These are phyloP conservation scores for Cervus canadensis DNA, from an alignment of 2,113 vertebrate species.

Conservation along the genomic window DNA sequence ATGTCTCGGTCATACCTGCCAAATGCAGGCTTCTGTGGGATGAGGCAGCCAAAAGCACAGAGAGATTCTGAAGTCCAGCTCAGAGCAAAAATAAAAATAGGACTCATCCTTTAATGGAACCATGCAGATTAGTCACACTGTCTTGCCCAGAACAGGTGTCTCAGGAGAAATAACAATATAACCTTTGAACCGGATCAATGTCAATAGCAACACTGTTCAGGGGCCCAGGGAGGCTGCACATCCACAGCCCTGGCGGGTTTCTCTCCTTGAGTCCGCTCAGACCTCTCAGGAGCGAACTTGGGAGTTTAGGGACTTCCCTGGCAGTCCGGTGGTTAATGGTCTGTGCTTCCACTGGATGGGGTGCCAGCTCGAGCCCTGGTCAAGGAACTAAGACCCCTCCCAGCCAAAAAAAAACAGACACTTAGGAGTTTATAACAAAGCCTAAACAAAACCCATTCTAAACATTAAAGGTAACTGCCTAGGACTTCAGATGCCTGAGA, in stretches of 20 bases:
- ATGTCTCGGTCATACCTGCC: accelerated
- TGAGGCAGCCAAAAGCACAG: not conserved
- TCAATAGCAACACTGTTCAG: not conserved
- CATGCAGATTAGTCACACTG: not conserved
- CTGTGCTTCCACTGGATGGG: not conserved
- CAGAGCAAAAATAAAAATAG: not conserved
- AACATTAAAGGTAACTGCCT: not conserved
- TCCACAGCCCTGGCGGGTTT: not conserved
- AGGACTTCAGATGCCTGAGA: not conserved
- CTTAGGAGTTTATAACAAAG: not conserved
- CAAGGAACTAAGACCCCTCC: not conserved
- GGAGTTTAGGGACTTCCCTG: not conserved
- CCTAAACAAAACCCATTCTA: not conserved
- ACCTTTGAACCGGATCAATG: not conserved
- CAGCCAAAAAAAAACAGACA: not conserved
- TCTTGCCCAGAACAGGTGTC: not conserved
- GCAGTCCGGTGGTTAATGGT: not conserved
- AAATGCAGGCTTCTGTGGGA: not conserved
- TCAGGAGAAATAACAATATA: not conserved
- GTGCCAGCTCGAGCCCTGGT: too few species aligned
- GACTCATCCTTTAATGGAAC: not conserved
- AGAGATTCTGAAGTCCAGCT: not conserved
- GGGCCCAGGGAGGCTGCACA: too few species aligned
- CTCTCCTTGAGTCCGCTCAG: not conserved
- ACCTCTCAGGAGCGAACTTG: not conserved